Base-by-base conservation (phyloP, 2,888 invertebrate genomes). In the Sphaerophoria rueppellii region DNA sequence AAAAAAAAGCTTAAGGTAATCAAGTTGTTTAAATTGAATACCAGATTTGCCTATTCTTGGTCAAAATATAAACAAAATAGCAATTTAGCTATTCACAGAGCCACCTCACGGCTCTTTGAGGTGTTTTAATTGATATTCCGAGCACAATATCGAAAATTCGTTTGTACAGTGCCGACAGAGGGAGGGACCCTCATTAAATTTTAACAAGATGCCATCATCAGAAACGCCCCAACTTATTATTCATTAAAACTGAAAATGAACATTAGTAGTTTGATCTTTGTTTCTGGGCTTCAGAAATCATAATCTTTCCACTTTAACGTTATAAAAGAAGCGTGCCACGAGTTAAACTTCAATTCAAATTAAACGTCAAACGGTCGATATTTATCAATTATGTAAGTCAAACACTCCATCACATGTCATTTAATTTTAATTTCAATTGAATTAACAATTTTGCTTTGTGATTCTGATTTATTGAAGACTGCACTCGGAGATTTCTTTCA, bases 391-490 rank as follows among this genome's bases (percentile, higher is more conserved):
- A 61, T 73, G 63, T 35, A 52, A 52, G 34, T 43, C 7, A 4
- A 67, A 43, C 34, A 75, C 40, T 58, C 52, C 58, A 52, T 58
- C 50, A 60, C 40, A 60, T 24, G 24, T 75, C 40, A 52, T 67
- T 34, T 37, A 50, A 75, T 52, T 58, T 67, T n/a, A 52, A 75
- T 58, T 75, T 67, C 67, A 75, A 67, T 67, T 16, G 37, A 43
- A 67, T 60, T 52, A 67, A 32, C 9, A 75, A 48, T 67, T 67
- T 16, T 32, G 43, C 60, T 60, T 60, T 58, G 50, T 24, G 24
- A 24, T 24, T 24, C 24, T 24, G 24, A 24, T 24, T 24, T 24
- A 65, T 55, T 58, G 58, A 58, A 34, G 32, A 63, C 14, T 57
- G 48, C 16, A 32, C 11, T 35, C 32, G 16, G 52, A 35, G 12